Evolutionary conservation across 2,797 vertebrate species (phyloP), one percentile per base, ranked within the genome.

Genomic region (Parauchenoglanis ngamensis): DNA sequence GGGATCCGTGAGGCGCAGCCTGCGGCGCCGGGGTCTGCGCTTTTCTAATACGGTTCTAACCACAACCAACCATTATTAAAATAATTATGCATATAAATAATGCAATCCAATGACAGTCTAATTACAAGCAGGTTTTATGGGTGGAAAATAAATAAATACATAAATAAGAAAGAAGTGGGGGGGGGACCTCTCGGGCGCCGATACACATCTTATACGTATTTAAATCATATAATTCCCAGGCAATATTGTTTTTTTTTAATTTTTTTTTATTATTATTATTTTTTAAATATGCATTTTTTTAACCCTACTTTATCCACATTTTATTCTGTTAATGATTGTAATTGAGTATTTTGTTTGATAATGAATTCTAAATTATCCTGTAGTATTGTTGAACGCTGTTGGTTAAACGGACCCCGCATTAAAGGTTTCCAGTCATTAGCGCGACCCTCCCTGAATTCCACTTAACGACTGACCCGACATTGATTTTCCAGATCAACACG

Each of bases 401-500:
- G 1, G 31, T 31, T 31, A 31, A 31, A 31, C 31, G 31, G 31
- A 31, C 23, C 0, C 10, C 28, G 19, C 7, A 35, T 49, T 78
- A 68, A 68, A 79, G 15, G 28, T 54, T 83, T 83, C 40, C 70
- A 21, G 44, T 76, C 13, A 49, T 49, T 49, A 5, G 4, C 7
- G 46, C 25, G 4, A 0, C 57, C 4, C 23, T 15, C 68, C 46
- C 31, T 54, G 10, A 31, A 57, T 70, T 72, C 75, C 54, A 19
- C 49, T n/a, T 72, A 88, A 67, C 28, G 25, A 76, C 63, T 85
- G 31, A 67, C 23, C 77, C 77, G 11, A 28, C 73, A 59, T 61
- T 10, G 56, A 63, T 75, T 85, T 85, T 88, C 84, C 87, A 56
- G 31, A 85, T 63, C n/a, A 52, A 59, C n/a, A n/a, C 2, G 15